A percentile compares a stretch with the other conserved stretches of the same genome.
phyloP scores from a whole-genome alignment of 1,140 invertebrate genomes.

The Trachymyrmex septentrionalis region DNA sequence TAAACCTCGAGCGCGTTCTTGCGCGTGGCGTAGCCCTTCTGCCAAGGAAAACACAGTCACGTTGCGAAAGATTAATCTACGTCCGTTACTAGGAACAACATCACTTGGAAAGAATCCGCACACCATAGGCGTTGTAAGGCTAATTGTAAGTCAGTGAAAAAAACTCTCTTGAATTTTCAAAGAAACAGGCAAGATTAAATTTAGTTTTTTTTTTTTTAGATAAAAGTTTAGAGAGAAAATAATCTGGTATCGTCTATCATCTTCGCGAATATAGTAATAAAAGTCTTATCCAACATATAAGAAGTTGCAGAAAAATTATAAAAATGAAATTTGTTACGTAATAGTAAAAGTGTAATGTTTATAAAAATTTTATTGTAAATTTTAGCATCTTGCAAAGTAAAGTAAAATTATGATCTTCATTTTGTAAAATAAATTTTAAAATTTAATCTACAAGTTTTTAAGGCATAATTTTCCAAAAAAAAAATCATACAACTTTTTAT shows the following conservation, averaged over 20 bases:
- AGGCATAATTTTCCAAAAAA: not conserved
- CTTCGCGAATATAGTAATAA: not conserved
- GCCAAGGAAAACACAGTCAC: conserved; percentile 81
- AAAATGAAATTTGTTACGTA: not conserved
- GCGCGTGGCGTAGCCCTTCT: conserved; percentile 62
- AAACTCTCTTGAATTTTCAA: conserved; percentile 30
- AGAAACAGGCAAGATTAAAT: conserved; percentile 9
- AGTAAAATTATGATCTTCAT: not conserved
- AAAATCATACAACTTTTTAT: not conserved
- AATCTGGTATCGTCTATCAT: not conserved
- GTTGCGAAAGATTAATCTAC: conserved; percentile 79
- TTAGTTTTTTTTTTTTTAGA: not conserved
- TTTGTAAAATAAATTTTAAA: not conserved
- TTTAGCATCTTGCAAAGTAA: not conserved
- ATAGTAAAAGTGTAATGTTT: not conserved
- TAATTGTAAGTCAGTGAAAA: conserved; percentile 14
- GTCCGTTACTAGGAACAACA: conserved; percentile 46
- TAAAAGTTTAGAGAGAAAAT: not conserved
- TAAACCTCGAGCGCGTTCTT: conserved; percentile 73
- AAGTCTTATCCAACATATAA: not conserved
- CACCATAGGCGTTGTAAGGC: conserved; percentile 16
- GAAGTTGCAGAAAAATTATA: not conserved
- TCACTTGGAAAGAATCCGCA: conserved; percentile 37
- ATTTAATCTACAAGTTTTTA: not conserved
- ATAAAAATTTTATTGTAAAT: not conserved